Conservation (phyloP, 2,113 vertebrate species). For the Leptobrachium ailaonicum region DNA sequence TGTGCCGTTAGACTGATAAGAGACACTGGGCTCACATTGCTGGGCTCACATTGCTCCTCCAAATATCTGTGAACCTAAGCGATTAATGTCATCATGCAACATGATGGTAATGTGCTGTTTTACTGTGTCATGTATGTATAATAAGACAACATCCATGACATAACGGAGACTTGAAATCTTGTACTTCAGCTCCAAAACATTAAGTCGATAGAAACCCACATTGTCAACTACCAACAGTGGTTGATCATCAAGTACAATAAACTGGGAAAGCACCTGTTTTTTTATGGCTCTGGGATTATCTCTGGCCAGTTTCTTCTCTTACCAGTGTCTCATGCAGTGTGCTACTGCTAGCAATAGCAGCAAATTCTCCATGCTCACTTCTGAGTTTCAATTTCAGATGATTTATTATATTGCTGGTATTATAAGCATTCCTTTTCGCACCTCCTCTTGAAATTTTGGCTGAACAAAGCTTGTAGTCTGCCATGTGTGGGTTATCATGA, state of each 20-base stretch:
- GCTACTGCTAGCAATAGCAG: background rate
- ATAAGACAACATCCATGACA: background rate
- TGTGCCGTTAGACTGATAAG: too few relatives aligned
- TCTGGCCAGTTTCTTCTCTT: background rate
- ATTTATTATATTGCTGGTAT: constrained; percentile 49
- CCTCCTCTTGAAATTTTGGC: background rate
- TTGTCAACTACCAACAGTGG: background rate
- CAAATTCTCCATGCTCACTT: constrained; percentile 26
- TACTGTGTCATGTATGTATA: background rate
- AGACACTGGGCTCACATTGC: background rate
- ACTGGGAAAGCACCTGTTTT: background rate
- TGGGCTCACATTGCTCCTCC: background rate
- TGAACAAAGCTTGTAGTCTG: constrained; percentile 1
- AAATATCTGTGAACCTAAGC: background rate
- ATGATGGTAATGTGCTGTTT: background rate
- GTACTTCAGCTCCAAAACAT: background rate
- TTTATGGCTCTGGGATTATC: background rate
- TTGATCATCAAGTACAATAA: background rate
- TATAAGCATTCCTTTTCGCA: constrained; percentile 34
- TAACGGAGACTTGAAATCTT: background rate
- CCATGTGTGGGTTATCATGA: background rate
- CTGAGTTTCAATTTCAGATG: constrained; percentile 44
- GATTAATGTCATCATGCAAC: background rate
- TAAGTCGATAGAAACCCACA: background rate
- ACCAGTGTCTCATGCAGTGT: background rate